Evolutionary conservation across 2,797 vertebrate genomes (phyloP), one percentile per base, ranked within the genome.

Genomic region (Catostomus latipinnis): DNA sequence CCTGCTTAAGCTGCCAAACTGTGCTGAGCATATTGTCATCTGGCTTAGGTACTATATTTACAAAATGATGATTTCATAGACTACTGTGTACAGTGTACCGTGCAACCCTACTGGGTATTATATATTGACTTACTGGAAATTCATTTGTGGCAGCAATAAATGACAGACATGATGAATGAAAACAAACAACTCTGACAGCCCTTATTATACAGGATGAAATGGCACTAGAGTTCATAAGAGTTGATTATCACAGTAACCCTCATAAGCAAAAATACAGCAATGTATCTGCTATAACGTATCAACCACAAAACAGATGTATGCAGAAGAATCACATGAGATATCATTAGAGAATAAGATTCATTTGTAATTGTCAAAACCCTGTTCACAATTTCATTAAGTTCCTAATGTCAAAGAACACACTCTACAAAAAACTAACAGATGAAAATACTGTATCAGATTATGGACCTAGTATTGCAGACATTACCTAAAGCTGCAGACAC

Each of bases 301-400:
- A 65, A 14, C 11, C 49, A 2, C 49, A 71, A 34, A 65, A 65
- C 62, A 65, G 54, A 71, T 54, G 4, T 54, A 78, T 78, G 68
- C 8, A 46, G 11, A 18, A 7, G 8, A 53, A 54, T 71, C 50
- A 63, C 50, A 60, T 18, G 67, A 62, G 58, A 63, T 1, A 1
- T 56, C 50, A 56, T 78, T 78, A 71, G 14, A 53, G 22, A 78
- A 54, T 49, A 66, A 3, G 12, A 71, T 71, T 50, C 46, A 10
- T 72, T 45, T 67, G 62, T 50, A 22, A 73, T 58, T 73, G 68
- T 63, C 68, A 22, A 71, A 78, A 71, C 68, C 18, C 22, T 5
- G 12, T 52, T 52, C 61, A 63, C 8, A 18, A 45, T 12, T 14
- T 46, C 43, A 6, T 54, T 65, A 9, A 65, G 22, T 53, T 65